Percentiles rank a stretch among this genome's conserved stretches.
These are phyloP conservation scores for Bibio marci DNA, from an alignment of 2,888 invertebrate species.

Conservation along the genomic window DNA sequence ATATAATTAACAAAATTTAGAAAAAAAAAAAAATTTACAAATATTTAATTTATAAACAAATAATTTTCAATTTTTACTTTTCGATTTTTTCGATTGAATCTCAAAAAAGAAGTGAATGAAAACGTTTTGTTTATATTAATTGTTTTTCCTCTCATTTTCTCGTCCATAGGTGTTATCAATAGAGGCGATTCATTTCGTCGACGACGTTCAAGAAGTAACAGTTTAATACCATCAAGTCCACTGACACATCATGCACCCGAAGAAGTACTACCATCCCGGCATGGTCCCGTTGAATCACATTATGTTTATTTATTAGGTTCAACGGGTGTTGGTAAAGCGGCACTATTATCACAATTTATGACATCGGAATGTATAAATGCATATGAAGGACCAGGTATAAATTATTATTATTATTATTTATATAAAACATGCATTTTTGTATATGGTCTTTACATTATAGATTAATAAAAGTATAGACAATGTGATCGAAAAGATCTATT, in stretches of 20 bases:
- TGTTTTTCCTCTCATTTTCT: no score
- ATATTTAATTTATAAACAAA: no score
- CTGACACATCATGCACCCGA: slow-evolving; percentile 20
- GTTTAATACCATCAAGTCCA: slow-evolving; percentile 46
- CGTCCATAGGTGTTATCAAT: slow-evolving; percentile 64
- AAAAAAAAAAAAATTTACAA: no score
- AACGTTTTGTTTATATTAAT: no score
- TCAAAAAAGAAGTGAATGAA: no score
- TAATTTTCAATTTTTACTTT: no score
- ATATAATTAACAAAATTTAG: no score
- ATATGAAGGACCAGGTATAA: slow-evolving; percentile 68
- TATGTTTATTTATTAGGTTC: slow-evolving; percentile 64
- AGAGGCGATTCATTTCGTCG: slow-evolving; percentile 86
- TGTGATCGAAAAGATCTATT: no score
- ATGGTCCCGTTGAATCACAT: slow-evolving; percentile 37
- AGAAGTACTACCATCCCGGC: slow-evolving; percentile 18
- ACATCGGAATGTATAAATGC: slow-evolving; percentile 90
- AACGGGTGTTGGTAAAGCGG: slow-evolving; percentile 69
- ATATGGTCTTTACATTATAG: no score
- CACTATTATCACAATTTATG: slow-evolving; percentile 75
- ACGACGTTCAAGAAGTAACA: slow-evolving; percentile 67
- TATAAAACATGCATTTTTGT: no score
- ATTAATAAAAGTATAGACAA: no score
- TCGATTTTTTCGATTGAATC: no score
- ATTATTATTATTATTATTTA: slow-evolving; percentile 8